Base-by-base conservation (phyloP, 2,888 invertebrate genomes). In the Acronicta leporina region DNA sequence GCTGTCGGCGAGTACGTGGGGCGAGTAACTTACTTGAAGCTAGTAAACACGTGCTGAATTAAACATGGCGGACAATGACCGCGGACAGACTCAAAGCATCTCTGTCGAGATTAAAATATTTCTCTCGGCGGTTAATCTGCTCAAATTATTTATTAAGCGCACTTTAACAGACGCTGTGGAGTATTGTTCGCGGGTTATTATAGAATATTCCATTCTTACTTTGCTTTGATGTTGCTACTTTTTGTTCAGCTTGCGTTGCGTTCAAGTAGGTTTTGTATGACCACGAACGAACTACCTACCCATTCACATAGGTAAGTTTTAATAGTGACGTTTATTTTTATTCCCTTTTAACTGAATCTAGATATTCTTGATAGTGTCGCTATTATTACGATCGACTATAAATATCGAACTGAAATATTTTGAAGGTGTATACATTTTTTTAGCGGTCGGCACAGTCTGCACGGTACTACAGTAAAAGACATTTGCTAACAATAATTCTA, bases 91-190 rank as follows among this genome's bases (percentile, higher is more conserved):
- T 85, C 88, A 89, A 90, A 91, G 90, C 88, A 80, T 85, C 84
- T 83, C 84, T 85, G 85, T 84, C 76, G 87, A 88, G 89, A 92
- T 92, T 91, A 92, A 92, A 92, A 92, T 91, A 92, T 91, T 89
- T 90, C 87, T 80, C 86, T 85, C 75, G 67, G 85, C 81, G 87
- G 87, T 88, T 87, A 89, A 88, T n/a, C 83, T 86, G 84, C 82
- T 87, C 82, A 87, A 90, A 92, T 91, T 89, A 92, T 92, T 92
- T 89, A 91, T 89, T 84, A 89, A 88, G 77, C 83, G 73, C 68
- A 81, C 82, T 86, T 87, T 84, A 82, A 61, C 64, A 61, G 56
- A 43, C 75, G 69, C 70, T 70, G 81, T 81, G 80, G 82, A 77
- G 84, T 80, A 83, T 82, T 80, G 73, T 85, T 68, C 59, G 47